Evolutionary conservation across 2,113 vertebrate species (phyloP).

Genomic region (Petaurus breviceps): DNA sequence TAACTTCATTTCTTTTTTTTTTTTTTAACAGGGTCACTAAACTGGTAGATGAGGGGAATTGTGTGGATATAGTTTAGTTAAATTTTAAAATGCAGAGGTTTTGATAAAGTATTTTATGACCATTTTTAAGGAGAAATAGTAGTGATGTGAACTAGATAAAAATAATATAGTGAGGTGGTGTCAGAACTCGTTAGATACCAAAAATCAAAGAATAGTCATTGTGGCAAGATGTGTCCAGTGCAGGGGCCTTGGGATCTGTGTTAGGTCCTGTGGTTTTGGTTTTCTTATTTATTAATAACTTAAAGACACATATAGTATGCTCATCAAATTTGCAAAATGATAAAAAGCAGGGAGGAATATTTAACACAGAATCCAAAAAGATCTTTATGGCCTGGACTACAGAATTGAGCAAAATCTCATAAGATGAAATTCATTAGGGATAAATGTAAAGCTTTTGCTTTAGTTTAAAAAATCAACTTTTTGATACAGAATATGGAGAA

Average conservation of each 20-base stretch:
- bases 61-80: too few species aligned
- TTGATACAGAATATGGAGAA: background rate
- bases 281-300: background rate
- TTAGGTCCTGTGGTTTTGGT: background rate
- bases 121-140: too few species aligned
- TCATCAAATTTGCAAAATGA: background rate
- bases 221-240: background rate
- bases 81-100: too few species aligned
- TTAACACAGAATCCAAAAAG: background rate
- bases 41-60: too few species aligned
- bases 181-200: too few species aligned
- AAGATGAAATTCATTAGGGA: background rate
- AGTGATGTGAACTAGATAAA: too few species aligned
- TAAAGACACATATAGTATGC: background rate
- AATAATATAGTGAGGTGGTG: too few species aligned
- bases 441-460: background rate
- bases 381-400: background rate
- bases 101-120: too few species aligned
- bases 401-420: background rate
- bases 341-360: too few species aligned
- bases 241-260: background rate
- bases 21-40: too few species aligned
- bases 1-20: too few species aligned
- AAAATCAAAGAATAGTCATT: background rate
- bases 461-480: background rate